phyloP scores from a whole-genome alignment of 1,140 invertebrate genomes.

The Camponotus vicinus region DNA sequence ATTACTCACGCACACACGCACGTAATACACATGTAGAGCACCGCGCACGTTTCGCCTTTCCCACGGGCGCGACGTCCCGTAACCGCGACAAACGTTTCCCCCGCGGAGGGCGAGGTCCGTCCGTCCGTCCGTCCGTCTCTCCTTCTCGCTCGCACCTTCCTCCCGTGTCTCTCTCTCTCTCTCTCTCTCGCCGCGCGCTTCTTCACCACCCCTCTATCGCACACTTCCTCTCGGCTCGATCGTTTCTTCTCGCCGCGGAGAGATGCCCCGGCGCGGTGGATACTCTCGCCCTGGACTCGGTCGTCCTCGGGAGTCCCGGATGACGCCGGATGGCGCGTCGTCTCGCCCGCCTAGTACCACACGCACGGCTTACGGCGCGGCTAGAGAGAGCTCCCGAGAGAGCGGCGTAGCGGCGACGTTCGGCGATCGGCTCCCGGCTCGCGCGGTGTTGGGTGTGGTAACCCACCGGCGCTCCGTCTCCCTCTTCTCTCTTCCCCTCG shows the following conservation, averaged over 20 bases:
- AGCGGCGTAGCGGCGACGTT: constrained; percentile 68
- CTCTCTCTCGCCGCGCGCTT: background rate
- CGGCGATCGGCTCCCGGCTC: constrained; percentile 78
- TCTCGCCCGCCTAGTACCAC: constrained; percentile 54
- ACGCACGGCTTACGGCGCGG: constrained; percentile 24
- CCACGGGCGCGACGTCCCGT: constrained; percentile 11
- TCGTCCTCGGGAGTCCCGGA: background rate
- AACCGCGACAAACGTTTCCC: constrained; percentile 40
- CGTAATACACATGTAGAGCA: constrained; percentile 29
- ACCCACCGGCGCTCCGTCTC: constrained; percentile 80
- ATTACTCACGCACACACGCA: constrained; percentile 37
- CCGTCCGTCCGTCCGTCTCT: background rate
- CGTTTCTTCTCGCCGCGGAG: constrained; percentile 10
- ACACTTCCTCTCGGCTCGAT: background rate
- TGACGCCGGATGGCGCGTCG: constrained; percentile 12
- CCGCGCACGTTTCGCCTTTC: constrained; percentile 45
- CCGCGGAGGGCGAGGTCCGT: constrained; percentile 55
- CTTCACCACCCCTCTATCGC: background rate
- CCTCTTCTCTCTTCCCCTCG: constrained; percentile 49
- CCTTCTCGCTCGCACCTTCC: background rate
- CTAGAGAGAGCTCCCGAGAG: constrained; percentile 58
- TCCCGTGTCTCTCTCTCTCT: constrained; percentile 2
- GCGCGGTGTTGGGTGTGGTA: constrained; percentile 86
- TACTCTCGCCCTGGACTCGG: background rate
- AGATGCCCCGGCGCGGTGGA: constrained; percentile 14